Conservation (phyloP, 2,113 vertebrate genomes). For the Etia nguti region DNA sequence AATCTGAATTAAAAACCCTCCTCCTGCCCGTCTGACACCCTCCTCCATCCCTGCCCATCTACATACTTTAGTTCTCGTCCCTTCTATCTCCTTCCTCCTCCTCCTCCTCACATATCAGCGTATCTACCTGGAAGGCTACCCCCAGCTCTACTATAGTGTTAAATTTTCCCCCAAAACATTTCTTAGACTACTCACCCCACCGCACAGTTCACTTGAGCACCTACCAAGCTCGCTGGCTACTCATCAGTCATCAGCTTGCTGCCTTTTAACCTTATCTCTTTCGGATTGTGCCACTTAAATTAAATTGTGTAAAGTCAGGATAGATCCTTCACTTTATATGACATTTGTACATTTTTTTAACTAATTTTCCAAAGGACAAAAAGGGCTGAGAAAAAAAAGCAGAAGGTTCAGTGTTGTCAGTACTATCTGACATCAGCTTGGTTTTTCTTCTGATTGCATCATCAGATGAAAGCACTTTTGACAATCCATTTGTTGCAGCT, state of each 20-base stretch:
- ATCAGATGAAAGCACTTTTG: background rate
- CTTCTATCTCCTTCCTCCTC: conserved; percentile 16
- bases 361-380: background rate
- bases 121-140: conserved; percentile 29
- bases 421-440: background rate
- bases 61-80: conserved; percentile 20
- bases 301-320: background rate
- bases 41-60: conserved; percentile 50
- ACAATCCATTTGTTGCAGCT: background rate
- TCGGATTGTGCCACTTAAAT: background rate
- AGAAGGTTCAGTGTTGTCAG: background rate
- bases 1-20: conserved; percentile 97
- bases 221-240: background rate
- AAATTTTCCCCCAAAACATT: background rate
- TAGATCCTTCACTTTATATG: too few relatives aligned
- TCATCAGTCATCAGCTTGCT: background rate
- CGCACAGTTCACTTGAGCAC: background rate
- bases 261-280: background rate
- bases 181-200: background rate
- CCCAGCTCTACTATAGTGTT: background rate
- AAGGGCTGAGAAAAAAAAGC: too few relatives aligned
- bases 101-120: conserved; percentile 15
- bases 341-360: background rate
- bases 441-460: background rate
- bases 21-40: conserved; percentile 40